Base-by-base conservation (phyloP, 2,113 vertebrate species). In the Tragelaphus imberbis region DNA sequence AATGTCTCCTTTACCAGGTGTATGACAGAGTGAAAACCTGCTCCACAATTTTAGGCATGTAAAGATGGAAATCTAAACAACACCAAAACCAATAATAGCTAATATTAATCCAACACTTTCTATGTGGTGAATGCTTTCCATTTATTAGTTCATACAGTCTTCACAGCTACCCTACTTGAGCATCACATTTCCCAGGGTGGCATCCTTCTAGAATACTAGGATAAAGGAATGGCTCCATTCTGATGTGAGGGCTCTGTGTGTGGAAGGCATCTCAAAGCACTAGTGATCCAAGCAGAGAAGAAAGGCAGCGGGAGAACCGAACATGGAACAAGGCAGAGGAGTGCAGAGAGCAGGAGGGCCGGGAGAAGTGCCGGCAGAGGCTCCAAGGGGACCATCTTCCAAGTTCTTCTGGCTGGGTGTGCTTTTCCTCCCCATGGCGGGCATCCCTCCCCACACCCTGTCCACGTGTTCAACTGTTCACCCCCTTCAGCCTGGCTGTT, bases 61-160 rank as follows among this genome's bases (percentile, higher is more conserved):
- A 14, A 91, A 77, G 61, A 96, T 61, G 19, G 61, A 93, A 96
- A 85, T 63, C 53, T 80, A 91, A 95, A 59, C 4, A 84, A 82
- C 21, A 63, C 53, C 8, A 47, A 33, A 11, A 92, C n/a, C 27
- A 55, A 11, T 33, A 94, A 33, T 1, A 88, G 53, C 30, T 81
- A 94, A 55, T 49, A 71, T 23, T 63, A 75, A 27, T 84, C 21
- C 56, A 71, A 33, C 8, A 25, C 44, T 92, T 95, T 65, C 49
- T 79, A 28, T 1, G 21, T 88, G 81, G 55, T 68, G 92, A 91
- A 4, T 21, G 27, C 56, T 82, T 93, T 17, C 14, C 7, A 23
- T n/a, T 55, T 30, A 25, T 86, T 63, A 86, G 53, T 91, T 95
- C 40, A 75, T 44, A 49, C 1, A 68, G 9, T 85, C 59, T 81